A percentile compares a stretch with the other conserved stretches of the same genome.
Conservation (phyloP, 1,140 invertebrate species). For the Drepana arcuata region DNA sequence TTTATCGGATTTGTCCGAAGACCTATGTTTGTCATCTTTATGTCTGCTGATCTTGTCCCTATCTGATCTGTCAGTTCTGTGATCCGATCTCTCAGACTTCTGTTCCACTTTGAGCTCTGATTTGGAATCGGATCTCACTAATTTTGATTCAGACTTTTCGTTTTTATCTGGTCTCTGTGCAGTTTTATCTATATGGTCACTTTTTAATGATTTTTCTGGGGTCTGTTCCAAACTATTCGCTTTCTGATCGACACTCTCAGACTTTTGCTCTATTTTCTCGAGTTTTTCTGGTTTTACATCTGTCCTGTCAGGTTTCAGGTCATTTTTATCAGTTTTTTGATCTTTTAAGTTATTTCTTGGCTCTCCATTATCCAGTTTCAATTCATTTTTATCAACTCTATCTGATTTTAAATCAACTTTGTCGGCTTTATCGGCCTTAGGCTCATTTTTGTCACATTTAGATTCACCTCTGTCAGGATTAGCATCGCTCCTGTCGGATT, state of each 20-base stretch:
- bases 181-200: conserved; percentile 9
- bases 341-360: conserved; percentile 5
- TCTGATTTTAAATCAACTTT: conserved; percentile 1
- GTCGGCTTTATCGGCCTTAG: conserved; percentile 3
- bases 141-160: conserved; percentile 6
- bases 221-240: conserved; percentile 1
- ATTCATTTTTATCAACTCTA: conserved; percentile 2
- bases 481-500: neutral
- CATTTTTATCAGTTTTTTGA: neutral
- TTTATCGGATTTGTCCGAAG: conserved; percentile 18
- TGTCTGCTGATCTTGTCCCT: conserved; percentile 18
- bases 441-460: neutral
- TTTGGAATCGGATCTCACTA: conserved; percentile 3
- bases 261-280: neutral
- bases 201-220: conserved; percentile 12
- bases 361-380: conserved; percentile 1
- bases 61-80: conserved; percentile 20
- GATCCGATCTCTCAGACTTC: conserved; percentile 8
- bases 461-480: neutral
- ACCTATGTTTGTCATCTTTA: conserved; percentile 25
- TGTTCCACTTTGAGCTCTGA: no score
- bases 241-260: neutral
- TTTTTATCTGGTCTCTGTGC: neutral
- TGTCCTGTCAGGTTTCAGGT: conserved; percentile 5
- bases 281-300: conserved; percentile 1